Base-by-base conservation (phyloP, 2,888 invertebrate genomes). In the Dendrolimus pini region DNA sequence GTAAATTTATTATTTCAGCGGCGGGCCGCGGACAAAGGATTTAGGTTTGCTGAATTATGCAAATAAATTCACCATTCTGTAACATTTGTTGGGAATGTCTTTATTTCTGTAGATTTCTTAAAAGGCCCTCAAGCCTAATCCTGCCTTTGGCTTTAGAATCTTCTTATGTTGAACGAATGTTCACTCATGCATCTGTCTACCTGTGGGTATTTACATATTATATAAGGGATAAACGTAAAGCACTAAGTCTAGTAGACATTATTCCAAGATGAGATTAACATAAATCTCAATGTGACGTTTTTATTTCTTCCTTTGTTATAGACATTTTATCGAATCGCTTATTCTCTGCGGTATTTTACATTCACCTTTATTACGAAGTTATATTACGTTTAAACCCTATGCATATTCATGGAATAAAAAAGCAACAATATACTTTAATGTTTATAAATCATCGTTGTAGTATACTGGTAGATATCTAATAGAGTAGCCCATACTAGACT, bases 21-120 rank as follows among this genome's bases (percentile, higher is more conserved):
- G 76, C 78, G 78, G 78, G 77, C 78, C 73, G 80, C 86, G 86
- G 88, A 86, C 88, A 89, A 88, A 87, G 85, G 89, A 85, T 87
- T 89, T 83, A 83, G 86, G 83, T 85, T 87, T 83, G 82, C 80
- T 82, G 87, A 89, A 85, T 87, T 89, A 89, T 89, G 88, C 88
- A 89, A 89, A 89, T 89, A 88, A 87, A 89, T 89, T 89, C 88
- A 85, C 86, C 86, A 87, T 86, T 87, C 83, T 85, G 89, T 87
- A 89, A 89, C 89, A 89, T 88, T 89, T 89, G 89, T 88, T 85
- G 81, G 80, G 77, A 87, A 89, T 86, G 88, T 86, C 87, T 87
- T 88, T 87, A 88, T 88, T 87, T 87, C 80, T 77, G 82, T 80
- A 79, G 83, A 84, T 88, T 83, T 85, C 87, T 88, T 84, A 84